Conservation (phyloP, 2,888 invertebrate genomes). For the Apocheima hispidaria region DNA sequence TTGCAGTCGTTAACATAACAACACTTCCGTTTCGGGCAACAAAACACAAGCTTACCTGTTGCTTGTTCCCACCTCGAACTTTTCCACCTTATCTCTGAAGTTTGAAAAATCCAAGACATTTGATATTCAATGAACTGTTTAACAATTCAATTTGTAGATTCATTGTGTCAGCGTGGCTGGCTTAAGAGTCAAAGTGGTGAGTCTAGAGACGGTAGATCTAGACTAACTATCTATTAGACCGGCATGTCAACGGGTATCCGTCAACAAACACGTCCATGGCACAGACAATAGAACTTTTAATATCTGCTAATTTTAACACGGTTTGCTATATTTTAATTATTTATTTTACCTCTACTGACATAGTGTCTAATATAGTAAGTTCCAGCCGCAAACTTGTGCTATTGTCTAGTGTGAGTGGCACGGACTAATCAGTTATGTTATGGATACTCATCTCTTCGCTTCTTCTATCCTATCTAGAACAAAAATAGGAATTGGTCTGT, state of each 20-base stretch:
- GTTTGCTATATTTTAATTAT: not conserved
- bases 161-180: constrained; percentile 85
- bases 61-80: constrained; percentile 36
- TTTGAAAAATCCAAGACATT: constrained; percentile 47
- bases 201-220: constrained; percentile 82
- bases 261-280: constrained; percentile 4
- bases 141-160: constrained; percentile 77
- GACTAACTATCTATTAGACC: constrained; percentile 51
- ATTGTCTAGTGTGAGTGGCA: not conserved
- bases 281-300: not conserved
- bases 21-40: constrained; percentile 43
- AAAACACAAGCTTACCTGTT: constrained; percentile 37
- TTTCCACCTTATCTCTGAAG: constrained; percentile 32
- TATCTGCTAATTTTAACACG: not conserved
- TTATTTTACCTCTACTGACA: not conserved
- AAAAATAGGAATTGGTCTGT: constrained; percentile 43
- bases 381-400: not conserved
- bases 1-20: constrained; percentile 39
- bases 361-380: not conserved
- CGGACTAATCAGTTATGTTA: not conserved
- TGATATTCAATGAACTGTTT: constrained; percentile 43
- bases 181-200: constrained; percentile 84
- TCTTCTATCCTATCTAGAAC: constrained; percentile 58
- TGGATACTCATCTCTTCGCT: constrained; percentile 56
- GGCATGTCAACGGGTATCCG: constrained; percentile 28